A percentile compares a stretch with the other conserved stretches of the same genome.
phyloP scores from a whole-genome alignment of 2,888 invertebrate species.

The Epinotia nisella region DNA sequence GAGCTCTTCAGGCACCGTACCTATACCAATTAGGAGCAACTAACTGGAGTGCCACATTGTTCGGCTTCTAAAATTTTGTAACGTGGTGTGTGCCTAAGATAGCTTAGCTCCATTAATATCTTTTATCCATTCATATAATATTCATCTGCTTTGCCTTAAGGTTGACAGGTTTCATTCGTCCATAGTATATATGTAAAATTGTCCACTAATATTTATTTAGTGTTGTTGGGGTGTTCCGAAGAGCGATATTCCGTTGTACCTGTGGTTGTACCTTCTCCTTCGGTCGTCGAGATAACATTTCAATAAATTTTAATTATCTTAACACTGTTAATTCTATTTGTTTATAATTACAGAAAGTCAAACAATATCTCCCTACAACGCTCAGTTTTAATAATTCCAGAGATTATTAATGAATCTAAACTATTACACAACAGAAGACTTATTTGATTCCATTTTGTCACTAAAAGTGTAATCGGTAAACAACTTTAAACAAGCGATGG shows the following conservation, averaged over 20 bases:
- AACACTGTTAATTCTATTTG: not conserved
- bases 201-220: no score
- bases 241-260: no score
- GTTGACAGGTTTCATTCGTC: no score
- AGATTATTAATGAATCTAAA: constrained; percentile 7
- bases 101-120: not conserved
- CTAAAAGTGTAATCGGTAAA: no score
- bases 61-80: constrained; percentile 31
- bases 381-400: constrained; percentile 12
- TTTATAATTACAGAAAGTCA: not conserved
- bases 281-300: not conserved
- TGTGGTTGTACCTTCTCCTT: no score
- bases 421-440: constrained; percentile 12
- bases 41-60: constrained; percentile 53
- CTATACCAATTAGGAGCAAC: constrained; percentile 76
- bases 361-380: constrained; percentile 12
- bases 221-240: no score
- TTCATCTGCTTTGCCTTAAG: no score
- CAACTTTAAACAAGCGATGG: no score
- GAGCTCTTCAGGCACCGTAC: constrained; percentile 75
- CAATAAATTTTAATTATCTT: not conserved
- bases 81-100: not conserved
- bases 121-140: not conserved
- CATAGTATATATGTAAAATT: no score
- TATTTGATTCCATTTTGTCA: no score